Conservation (phyloP, 2,888 invertebrate genomes). For the Ochlodes sylvanus region DNA sequence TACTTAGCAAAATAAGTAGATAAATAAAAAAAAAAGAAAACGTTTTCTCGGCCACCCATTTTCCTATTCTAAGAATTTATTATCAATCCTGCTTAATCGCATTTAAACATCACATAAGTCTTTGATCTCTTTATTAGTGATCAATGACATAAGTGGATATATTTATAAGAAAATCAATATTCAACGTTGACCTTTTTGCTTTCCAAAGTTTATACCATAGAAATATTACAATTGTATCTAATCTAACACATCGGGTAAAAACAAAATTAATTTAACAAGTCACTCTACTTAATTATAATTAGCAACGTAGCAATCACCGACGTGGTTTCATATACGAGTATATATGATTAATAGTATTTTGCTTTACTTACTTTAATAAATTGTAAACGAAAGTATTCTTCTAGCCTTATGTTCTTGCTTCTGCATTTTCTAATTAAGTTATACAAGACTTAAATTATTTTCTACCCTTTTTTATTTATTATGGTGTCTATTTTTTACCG, state of each 20-base stretch:
- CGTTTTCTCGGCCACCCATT: background rate
- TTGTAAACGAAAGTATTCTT: conserved; percentile 46
- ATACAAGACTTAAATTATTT: conserved; percentile 49
- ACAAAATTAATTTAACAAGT: conserved; percentile 21
- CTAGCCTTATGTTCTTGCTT: conserved; percentile 65
- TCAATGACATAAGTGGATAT: no score
- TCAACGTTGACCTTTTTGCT: background rate
- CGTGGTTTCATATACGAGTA: conserved; percentile 55
- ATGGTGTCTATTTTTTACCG: conserved; percentile 59
- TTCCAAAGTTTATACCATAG: background rate
- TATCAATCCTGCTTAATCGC: background rate
- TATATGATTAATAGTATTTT: conserved; percentile 55
- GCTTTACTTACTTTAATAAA: conserved; percentile 52
- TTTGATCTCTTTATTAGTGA: no score
- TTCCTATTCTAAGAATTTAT: background rate
- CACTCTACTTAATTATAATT: conserved; percentile 33
- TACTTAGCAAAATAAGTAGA: background rate
- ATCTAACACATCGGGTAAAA: background rate
- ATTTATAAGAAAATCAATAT: no score
- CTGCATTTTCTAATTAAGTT: conserved; percentile 60
- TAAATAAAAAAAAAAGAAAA: background rate
- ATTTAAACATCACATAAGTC: conserved; percentile 21
- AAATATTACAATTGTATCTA: no score
- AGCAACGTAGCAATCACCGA: conserved; percentile 72
- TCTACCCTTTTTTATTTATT: conserved; percentile 54